Base-by-base conservation (phyloP, 2,888 invertebrate genomes). In the Limnephilus lunatus region DNA sequence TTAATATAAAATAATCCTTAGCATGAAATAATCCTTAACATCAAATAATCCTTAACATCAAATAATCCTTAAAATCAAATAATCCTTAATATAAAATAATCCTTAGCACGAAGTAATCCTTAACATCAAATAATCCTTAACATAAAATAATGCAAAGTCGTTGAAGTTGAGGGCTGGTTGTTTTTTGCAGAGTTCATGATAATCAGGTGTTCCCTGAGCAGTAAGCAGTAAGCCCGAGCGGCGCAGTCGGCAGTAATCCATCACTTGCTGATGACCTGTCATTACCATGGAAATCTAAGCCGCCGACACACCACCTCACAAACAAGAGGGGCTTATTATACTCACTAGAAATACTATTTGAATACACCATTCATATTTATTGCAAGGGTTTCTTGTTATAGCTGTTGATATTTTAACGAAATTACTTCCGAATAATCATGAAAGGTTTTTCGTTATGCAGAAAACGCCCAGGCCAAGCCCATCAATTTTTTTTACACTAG, bases 261-360 rank as follows among this genome's bases (percentile, higher is more conserved):
- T 82, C 82, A 82, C 82, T 32, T 7, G 68, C 82, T 82, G 82
- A 82, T 32, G 82, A 82, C 31, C 82, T 82, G 82, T 82, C 82
- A 32, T 82, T 82, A 82, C 82, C 82, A 82, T 82, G 31, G 82
- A 68, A 68, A 68, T 68, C 25, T 68, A 68, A 68, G 68, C 25
- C 68, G 25, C 68, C 25, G 68, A 68, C 68, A 68, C n/a, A 68
- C 68, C 68, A 25, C 68, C 25, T 68, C 68, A 68, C 68, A 68
- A 68, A 68, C 68, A 68, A 68, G 68, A n/a, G 68, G 68, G 25
- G 68, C 68, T 68, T 68, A 68, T 68, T 68, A 68, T 9, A 68
- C 68, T 68, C 68, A 0, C 25, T 68, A n/a, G 68, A 68, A 68
- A 68, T 68, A 25, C 25, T 68, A 68, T 68, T 68, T 68, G 25